phyloP scores from a whole-genome alignment of 2,888 invertebrate genomes.

The Tetheella fluctuosa region DNA sequence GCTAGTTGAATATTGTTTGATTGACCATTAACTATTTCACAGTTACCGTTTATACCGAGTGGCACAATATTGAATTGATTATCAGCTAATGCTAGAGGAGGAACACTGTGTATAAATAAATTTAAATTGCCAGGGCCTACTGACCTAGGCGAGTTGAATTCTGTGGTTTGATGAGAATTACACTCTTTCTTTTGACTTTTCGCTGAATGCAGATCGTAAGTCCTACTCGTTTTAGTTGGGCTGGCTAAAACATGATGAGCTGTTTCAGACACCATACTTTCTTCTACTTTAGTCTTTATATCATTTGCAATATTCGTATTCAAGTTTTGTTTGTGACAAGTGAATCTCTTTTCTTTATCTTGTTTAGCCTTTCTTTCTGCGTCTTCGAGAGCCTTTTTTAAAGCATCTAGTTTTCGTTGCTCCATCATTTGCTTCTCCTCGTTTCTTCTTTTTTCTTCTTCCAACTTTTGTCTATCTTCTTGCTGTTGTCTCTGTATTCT shows the following conservation, averaged over 20 bases:
- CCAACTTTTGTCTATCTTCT: slow-evolving; percentile 86
- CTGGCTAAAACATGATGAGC: slow-evolving; percentile 52
- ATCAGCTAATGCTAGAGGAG: slow-evolving; percentile 70
- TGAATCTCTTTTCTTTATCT: slow-evolving; percentile 85
- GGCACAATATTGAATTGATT: slow-evolving; percentile 77
- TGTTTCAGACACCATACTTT: slow-evolving; percentile 43
- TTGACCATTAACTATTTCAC: slow-evolving; percentile 70
- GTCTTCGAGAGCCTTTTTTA: slow-evolving; percentile 90
- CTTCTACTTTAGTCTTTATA: slow-evolving; percentile 47
- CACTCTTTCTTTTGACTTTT: slow-evolving; percentile 70
- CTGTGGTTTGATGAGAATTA: slow-evolving; percentile 69
- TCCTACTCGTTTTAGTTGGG: slow-evolving; percentile 72
- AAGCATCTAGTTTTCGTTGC: slow-evolving; percentile 88
- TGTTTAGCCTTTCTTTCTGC: slow-evolving; percentile 89
- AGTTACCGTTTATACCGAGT: slow-evolving; percentile 67
- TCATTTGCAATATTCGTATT: slow-evolving; percentile 42
- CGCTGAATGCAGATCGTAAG: slow-evolving; percentile 73
- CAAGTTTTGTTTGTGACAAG: slow-evolving; percentile 56
- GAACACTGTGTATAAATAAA: slow-evolving; percentile 74
- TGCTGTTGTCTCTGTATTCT: slow-evolving; percentile 90
- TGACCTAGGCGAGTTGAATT: slow-evolving; percentile 76
- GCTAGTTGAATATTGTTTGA: slow-evolving; percentile 84
- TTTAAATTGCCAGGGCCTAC: slow-evolving; percentile 70
- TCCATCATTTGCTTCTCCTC: slow-evolving; percentile 89
- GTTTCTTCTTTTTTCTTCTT: slow-evolving; percentile 87